Conservation (phyloP, 2,888 invertebrate genomes). For the Hedychridium roseum region DNA sequence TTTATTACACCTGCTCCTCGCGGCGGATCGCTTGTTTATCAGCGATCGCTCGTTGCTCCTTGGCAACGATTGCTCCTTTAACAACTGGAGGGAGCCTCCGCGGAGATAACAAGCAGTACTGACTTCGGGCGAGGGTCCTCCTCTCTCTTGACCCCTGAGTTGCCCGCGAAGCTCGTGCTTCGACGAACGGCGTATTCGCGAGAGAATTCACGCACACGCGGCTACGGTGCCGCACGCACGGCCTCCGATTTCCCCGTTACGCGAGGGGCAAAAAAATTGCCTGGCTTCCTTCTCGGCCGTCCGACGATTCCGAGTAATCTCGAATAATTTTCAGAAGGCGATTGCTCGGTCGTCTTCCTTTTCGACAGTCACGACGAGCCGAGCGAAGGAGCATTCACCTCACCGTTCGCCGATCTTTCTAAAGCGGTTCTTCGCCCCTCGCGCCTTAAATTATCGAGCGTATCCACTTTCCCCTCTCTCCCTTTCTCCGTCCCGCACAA, state of each 20-base stretch:
- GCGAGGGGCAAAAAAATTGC: slow-evolving; percentile 5
- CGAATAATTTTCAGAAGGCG: slow-evolving; percentile 10
- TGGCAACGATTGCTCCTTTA: slow-evolving; percentile 36
- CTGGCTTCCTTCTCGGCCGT: slow-evolving; percentile 2
- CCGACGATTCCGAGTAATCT: slow-evolving; percentile 4
- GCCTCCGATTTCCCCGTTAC: slow-evolving; percentile 12
- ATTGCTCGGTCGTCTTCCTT: no score
- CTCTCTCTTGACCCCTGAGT: slow-evolving; percentile 1
- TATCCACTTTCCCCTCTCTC: no score
- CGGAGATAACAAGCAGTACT: slow-evolving; percentile 18
- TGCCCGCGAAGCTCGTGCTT: slow-evolving; percentile 3
- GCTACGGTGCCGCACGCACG: background rate
- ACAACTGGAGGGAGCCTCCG: slow-evolving; percentile 27
- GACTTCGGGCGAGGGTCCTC: slow-evolving; percentile 13
- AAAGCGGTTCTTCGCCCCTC: no score
- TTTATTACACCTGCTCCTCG: slow-evolving; percentile 44
- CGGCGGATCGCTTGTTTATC: slow-evolving; percentile 40
- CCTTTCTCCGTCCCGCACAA: no score
- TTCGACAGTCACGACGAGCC: no score
- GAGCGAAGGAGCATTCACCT: no score
- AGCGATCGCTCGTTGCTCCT: slow-evolving; percentile 39
- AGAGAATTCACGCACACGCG: background rate
- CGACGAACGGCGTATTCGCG: no score
- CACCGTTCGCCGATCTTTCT: no score
- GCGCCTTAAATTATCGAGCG: no score